Percentiles rank a stretch among this genome's conserved stretches.
Evolutionary conservation across 2,888 invertebrate genomes (phyloP).

Genomic region (Hypercompe scribonia): DNA sequence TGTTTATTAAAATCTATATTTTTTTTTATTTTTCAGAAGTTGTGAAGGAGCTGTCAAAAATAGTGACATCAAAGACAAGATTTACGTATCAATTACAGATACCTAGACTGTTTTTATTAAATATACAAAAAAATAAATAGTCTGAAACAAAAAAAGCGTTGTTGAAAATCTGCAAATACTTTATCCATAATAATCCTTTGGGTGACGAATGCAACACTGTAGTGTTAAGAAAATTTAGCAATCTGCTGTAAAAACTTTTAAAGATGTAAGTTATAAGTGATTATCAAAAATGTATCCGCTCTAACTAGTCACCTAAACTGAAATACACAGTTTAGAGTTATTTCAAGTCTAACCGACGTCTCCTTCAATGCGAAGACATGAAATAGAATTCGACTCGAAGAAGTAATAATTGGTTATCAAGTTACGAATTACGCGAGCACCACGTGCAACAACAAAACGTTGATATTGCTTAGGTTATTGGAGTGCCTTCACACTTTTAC

Average conservation of each 20-base stretch:
- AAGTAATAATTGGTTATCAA: background rate
- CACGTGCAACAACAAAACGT: background rate
- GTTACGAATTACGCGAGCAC: background rate
- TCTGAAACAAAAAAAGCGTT: background rate
- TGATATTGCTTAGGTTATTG: background rate
- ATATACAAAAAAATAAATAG: background rate
- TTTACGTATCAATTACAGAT: background rate
- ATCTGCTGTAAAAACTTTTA: too few relatives aligned
- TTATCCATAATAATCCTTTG: background rate
- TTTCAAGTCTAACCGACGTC: background rate
- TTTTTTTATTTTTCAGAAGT: conserved; percentile 20
- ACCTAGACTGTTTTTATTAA: background rate
- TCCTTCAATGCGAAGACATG: background rate
- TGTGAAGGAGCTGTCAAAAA: background rate
- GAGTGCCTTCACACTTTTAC: background rate
- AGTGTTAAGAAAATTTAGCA: background rate
- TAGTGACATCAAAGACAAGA: background rate
- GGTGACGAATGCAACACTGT: background rate
- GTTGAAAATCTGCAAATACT: background rate
- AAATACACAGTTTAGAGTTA: background rate
- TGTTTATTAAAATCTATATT: conserved; percentile 45
- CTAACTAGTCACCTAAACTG: background rate
- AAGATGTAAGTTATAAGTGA: too few relatives aligned
- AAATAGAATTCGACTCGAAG: background rate
- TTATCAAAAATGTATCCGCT: background rate